A percentile compares a stretch with the other conserved stretches of the same genome.
These are phyloP conservation scores for Coenonympha glycerion DNA, from an alignment of 2,888 invertebrate species.

Conservation along the genomic window DNA sequence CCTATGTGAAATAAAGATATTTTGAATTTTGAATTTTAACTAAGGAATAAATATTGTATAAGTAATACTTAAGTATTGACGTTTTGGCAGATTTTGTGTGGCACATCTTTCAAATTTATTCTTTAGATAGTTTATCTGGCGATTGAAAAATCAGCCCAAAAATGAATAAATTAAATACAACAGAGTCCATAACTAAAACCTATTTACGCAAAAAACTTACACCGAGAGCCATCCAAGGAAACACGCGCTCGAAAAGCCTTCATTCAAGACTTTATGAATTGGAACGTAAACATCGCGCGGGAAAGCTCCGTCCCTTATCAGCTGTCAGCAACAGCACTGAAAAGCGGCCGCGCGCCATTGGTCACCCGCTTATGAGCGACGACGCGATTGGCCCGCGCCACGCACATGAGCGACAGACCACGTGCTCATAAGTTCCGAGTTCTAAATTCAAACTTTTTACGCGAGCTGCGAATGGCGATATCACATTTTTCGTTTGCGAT, in stretches of 20 bases:
- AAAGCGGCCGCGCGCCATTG: constrained; percentile 62
- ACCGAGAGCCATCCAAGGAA: not conserved
- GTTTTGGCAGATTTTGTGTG: too few species aligned
- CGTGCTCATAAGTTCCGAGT: constrained; percentile 71
- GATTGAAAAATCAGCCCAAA: too few species aligned
- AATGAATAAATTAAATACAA: too few species aligned
- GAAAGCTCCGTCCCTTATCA: constrained; percentile 55
- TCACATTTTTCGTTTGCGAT: not conserved
- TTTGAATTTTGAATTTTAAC: too few species aligned
- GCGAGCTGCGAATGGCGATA: constrained; percentile 20
- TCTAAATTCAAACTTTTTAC: constrained; percentile 56
- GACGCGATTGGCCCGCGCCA: constrained; percentile 36
- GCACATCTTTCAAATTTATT: too few species aligned
- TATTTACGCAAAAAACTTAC: not conserved
- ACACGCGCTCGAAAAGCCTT: not conserved
- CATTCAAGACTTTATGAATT: not conserved
- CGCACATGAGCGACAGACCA: constrained; percentile 69
- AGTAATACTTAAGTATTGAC: too few species aligned
- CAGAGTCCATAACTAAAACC: too few species aligned
- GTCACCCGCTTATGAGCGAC: constrained; percentile 65
- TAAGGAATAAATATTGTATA: too few species aligned
- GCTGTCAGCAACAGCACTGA: constrained; percentile 62
- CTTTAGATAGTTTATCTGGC: too few species aligned
- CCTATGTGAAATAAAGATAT: too few species aligned
- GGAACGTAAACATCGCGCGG: constrained; percentile 18